Evolutionary conservation across 2,113 vertebrate genomes (phyloP).

Genomic region (Ptychochromis oligacanthus): DNA sequence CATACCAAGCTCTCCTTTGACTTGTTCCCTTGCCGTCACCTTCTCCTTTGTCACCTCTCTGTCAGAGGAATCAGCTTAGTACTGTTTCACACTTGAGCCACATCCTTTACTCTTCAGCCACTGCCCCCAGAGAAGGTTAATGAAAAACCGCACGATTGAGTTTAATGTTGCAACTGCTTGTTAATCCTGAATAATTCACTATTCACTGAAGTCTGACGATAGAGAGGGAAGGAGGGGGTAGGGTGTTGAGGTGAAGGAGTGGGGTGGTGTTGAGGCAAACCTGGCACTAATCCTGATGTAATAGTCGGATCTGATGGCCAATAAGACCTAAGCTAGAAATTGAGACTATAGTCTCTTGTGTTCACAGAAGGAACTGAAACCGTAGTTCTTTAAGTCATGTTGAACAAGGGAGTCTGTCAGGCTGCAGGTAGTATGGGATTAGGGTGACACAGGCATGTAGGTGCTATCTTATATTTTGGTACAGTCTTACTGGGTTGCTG

Average conservation of each 20-base stretch:
- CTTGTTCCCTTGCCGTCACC: background rate
- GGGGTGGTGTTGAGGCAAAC: background rate
- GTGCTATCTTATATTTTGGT: constrained; percentile 3
- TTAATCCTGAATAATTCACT: constrained; percentile 77
- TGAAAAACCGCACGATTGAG: constrained; percentile 67
- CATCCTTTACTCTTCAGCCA: constrained; percentile 19
- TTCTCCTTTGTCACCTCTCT: constrained; percentile 21
- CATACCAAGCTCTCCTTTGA: constrained; percentile 18
- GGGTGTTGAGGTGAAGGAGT: background rate
- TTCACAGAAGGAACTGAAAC: constrained; percentile 54
- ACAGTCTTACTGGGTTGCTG: constrained; percentile 16
- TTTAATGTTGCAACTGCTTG: constrained; percentile 70
- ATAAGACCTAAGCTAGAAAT: constrained; percentile 44
- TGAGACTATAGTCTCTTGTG: constrained; percentile 44
- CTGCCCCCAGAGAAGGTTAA: constrained; percentile 52
- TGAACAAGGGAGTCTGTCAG: constrained; percentile 51
- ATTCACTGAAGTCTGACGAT: constrained; percentile 43
- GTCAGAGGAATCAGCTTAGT: background rate
- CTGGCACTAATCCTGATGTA: constrained; percentile 44
- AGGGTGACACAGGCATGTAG: constrained; percentile 5
- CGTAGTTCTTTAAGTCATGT: constrained; percentile 63
- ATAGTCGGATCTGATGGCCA: constrained; percentile 56
- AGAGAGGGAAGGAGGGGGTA: background rate
- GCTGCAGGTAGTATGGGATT: background rate
- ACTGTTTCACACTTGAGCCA: constrained; percentile 35